phyloP scores from a whole-genome alignment of 1,140 invertebrate species.

The Galendromus occidentalis region DNA sequence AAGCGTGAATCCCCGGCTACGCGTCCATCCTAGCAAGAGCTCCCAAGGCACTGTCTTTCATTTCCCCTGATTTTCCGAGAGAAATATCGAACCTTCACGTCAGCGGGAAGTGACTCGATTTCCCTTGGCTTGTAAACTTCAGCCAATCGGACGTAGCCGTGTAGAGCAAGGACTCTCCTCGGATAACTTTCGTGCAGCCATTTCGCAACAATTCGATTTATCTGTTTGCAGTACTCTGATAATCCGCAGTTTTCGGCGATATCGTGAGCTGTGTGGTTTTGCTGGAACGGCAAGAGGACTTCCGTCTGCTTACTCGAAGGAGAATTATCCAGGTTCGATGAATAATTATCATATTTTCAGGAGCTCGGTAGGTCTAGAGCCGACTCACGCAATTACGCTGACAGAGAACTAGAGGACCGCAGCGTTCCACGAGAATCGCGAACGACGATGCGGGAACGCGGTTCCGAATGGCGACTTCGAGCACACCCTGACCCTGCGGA shows the following conservation, averaged over 20 bases:
- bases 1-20: too few relatives aligned
- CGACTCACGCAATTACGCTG: background rate
- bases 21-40: too few relatives aligned
- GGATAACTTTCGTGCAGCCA: background rate
- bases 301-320: background rate
- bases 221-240: background rate
- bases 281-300: background rate
- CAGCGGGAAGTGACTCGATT: too few relatives aligned
- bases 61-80: too few relatives aligned
- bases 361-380: background rate
- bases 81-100: too few relatives aligned
- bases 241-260: background rate
- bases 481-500: background rate
- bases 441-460: background rate
- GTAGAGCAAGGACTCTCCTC: background rate
- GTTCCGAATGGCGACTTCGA: background rate
- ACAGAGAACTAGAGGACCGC: conserved; percentile 1
- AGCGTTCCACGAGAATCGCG: background rate
- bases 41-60: too few relatives aligned
- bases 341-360: background rate
- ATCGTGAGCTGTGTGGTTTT: conserved; percentile 2
- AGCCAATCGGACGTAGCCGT: background rate
- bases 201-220: background rate
- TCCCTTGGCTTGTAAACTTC: background rate
- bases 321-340: background rate